A percentile compares a stretch with the other conserved stretches of the same genome.
These are phyloP conservation scores for Sweltsa coloradensis DNA, from an alignment of 1,140 invertebrate species.

Conservation along the genomic window DNA sequence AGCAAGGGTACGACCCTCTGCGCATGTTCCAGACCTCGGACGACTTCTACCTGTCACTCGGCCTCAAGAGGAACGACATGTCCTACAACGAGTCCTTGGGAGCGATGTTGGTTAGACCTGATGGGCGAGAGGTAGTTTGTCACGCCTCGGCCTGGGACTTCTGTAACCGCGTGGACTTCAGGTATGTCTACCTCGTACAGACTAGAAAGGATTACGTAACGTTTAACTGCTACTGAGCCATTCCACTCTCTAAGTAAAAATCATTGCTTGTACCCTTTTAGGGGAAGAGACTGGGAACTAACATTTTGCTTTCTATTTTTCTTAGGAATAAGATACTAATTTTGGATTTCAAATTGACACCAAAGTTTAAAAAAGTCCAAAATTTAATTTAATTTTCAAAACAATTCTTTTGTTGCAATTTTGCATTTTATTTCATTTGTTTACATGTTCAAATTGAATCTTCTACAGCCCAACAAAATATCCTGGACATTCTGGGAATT, in stretches of 20 bases:
- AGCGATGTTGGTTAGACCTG: constrained; percentile 67
- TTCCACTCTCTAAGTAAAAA: not conserved
- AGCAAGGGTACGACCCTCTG: constrained; percentile 50
- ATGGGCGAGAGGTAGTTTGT: constrained; percentile 56
- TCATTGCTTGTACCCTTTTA: not conserved
- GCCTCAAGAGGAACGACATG: constrained; percentile 39
- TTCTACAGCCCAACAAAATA: no score
- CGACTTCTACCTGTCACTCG: constrained; percentile 76
- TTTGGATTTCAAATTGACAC: no score
- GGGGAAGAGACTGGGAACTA: no score
- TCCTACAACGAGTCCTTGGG: constrained; percentile 23
- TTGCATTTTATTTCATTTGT: not conserved
- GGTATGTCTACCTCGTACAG: constrained; percentile 24
- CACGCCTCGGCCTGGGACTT: constrained; percentile 75
- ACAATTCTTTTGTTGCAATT: not conserved
- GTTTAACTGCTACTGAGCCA: not conserved
- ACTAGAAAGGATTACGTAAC: not conserved
- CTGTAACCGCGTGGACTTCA: constrained; percentile 49
- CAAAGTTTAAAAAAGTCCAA: no score
- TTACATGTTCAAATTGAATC: no score
- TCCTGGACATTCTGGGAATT: not conserved
- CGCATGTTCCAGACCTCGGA: constrained; percentile 75
- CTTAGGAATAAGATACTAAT: no score
- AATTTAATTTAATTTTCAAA: not conserved
- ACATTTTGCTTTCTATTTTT: not conserved